A percentile compares a stretch with the other conserved stretches of the same genome.
These are phyloP conservation scores for Mohoua ochrocephala DNA, from an alignment of 2,113 vertebrate genomes.

Conservation along the genomic window DNA sequence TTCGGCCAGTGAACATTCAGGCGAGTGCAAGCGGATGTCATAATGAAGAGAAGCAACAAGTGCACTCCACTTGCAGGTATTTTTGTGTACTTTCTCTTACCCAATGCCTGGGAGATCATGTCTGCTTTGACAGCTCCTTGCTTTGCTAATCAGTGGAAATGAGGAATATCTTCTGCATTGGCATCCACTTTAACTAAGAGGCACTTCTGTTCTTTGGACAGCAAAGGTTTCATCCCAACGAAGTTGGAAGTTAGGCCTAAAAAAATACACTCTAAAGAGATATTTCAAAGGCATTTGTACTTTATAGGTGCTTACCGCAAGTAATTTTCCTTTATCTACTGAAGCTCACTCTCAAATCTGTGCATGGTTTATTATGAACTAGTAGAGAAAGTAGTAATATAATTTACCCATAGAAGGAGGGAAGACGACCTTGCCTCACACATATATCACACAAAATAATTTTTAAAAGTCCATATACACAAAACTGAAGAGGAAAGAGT, in stretches of 20 bases:
- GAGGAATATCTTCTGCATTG: background rate
- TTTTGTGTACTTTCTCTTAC: background rate
- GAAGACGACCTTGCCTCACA: background rate
- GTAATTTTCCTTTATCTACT: background rate
- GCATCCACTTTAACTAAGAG: background rate
- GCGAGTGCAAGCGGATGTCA: background rate
- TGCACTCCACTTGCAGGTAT: background rate
- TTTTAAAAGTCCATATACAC: background rate
- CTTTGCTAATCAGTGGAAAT: background rate
- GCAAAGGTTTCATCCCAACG: rapidly evolving
- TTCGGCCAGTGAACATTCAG: background rate
- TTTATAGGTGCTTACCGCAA: background rate
- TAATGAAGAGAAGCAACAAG: background rate
- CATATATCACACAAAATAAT: background rate
- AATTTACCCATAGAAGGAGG: background rate
- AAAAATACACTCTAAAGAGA: background rate
- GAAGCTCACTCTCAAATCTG: background rate
- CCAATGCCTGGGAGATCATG: background rate
- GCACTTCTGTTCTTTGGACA: background rate
- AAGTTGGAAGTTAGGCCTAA: background rate
- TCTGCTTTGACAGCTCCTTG: background rate
- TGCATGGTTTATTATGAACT: background rate
- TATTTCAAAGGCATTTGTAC: background rate
- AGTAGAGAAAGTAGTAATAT: background rate
- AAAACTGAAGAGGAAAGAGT: background rate